A percentile compares a stretch with the other conserved stretches of the same genome.
phyloP scores from a whole-genome alignment of 2,797 vertebrate species.

The Zenarchopterus dispar region DNA sequence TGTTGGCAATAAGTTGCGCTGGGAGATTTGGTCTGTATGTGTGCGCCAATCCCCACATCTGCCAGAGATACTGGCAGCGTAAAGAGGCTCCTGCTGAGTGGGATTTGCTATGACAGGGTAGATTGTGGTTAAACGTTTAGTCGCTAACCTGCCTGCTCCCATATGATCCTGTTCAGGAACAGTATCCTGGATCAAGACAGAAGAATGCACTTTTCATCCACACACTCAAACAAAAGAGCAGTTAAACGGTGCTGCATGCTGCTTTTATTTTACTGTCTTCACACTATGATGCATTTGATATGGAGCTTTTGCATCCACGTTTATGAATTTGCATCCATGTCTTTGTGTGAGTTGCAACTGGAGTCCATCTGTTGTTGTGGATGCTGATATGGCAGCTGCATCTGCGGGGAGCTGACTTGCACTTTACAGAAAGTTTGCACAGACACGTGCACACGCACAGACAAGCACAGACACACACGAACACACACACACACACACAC shows the following conservation, averaged over 20 bases:
- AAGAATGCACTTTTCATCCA: neutral
- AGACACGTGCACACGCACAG: conserved; percentile 9
- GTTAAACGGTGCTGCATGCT: neutral
- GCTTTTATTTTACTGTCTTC: conserved; percentile 24
- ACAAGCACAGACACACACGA: conserved; percentile 1
- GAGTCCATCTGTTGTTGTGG: conserved; percentile 74
- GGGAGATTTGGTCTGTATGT: conserved; percentile 30
- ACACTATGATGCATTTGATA: conserved; percentile 28
- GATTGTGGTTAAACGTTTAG: conserved; percentile 38
- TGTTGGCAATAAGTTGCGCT: conserved; percentile 44
- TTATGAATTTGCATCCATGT: conserved; percentile 24
- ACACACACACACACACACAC: conserved; percentile 7
- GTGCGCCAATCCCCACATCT: conserved; percentile 43
- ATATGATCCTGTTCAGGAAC: conserved; percentile 7
- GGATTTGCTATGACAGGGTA: conserved; percentile 48
- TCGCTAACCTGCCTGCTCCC: conserved; percentile 35
- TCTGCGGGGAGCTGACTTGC: conserved; percentile 69
- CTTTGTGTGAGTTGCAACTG: conserved; percentile 42
- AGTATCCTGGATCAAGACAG: conserved; percentile 18
- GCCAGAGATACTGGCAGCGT: conserved; percentile 35
- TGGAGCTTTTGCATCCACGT: conserved; percentile 22
- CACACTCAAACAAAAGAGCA: neutral
- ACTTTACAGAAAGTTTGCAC: conserved; percentile 53
- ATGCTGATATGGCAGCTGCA: conserved; percentile 74
- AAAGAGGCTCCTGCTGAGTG: conserved; percentile 45